Conservation (phyloP, 2,113 vertebrate genomes). For the Furnarius figulus region DNA sequence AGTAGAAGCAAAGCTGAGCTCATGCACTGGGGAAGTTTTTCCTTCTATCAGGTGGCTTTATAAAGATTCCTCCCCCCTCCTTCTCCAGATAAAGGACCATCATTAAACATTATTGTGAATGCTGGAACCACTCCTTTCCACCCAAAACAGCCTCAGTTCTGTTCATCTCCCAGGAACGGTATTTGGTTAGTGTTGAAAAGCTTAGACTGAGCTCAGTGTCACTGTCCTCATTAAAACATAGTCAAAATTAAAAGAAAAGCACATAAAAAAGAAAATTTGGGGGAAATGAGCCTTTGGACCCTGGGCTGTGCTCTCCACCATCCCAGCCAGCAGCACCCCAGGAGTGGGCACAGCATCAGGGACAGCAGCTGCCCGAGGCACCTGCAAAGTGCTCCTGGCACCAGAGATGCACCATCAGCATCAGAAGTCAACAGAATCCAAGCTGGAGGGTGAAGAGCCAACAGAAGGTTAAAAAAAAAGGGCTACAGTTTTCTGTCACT, state of each 20-base stretch:
- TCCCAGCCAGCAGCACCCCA: neutral
- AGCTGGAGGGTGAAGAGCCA: neutral
- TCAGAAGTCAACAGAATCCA: neutral
- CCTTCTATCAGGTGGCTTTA: neutral
- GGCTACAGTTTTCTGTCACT: neutral
- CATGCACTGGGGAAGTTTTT: neutral
- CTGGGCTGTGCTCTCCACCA: neutral
- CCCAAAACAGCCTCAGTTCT: neutral
- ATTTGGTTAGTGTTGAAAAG: neutral
- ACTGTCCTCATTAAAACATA: neutral
- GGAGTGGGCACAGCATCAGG: neutral
- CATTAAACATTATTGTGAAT: neutral
- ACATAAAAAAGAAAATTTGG: neutral
- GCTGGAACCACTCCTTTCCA: neutral
- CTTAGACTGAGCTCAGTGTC: neutral
- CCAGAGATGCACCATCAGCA: neutral
- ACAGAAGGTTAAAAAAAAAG: neutral
- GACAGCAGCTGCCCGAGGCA: neutral
- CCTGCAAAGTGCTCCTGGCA: neutral
- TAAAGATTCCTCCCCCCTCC: neutral
- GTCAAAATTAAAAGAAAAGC: neutral
- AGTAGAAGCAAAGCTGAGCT: neutral
- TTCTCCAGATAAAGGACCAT: neutral
- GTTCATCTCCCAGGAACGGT: neutral
- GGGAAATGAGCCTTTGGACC: accelerated